phyloP scores from a whole-genome alignment of 2,797 vertebrate genomes.

The Menidia menidia region DNA sequence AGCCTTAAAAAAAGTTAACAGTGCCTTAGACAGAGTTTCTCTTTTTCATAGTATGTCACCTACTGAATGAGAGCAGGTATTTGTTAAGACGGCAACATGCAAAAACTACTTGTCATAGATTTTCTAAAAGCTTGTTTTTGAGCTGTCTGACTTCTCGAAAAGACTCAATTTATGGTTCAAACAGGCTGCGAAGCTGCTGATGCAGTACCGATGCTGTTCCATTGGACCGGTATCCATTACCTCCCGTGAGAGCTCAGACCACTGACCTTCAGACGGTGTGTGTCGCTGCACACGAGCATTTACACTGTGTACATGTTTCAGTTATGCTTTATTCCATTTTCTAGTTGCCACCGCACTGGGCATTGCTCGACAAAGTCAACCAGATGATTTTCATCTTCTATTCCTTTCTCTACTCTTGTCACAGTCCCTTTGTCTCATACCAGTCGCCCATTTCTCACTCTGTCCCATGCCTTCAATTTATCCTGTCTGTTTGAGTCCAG shows the following conservation, averaged over 20 bases:
- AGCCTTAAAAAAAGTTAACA: neutral
- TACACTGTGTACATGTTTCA: constrained; percentile 19
- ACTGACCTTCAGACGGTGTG: constrained; percentile 63
- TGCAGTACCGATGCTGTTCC: constrained; percentile 48
- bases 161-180: neutral
- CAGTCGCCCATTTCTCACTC: constrained; percentile 17
- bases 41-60: neutral
- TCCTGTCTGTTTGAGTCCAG: constrained; percentile 18
- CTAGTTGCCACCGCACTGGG: constrained; percentile 12
- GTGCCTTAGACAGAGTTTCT: neutral
- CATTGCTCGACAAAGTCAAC: constrained; percentile 16
- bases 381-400: constrained; percentile 19
- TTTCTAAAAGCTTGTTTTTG: neutral
- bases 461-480: constrained; percentile 26
- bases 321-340: neutral
- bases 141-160: neutral
- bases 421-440: constrained; percentile 30
- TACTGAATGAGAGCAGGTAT: neutral
- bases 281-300: constrained; percentile 28
- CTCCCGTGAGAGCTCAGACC: constrained; percentile 56
- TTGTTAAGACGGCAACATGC: no score
- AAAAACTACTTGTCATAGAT: neutral
- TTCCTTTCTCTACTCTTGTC: constrained; percentile 4
- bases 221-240: constrained; percentile 63
- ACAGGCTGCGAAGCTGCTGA: constrained; percentile 55